Base-by-base conservation (phyloP, 2,888 invertebrate species). In the Apodemia zela region DNA sequence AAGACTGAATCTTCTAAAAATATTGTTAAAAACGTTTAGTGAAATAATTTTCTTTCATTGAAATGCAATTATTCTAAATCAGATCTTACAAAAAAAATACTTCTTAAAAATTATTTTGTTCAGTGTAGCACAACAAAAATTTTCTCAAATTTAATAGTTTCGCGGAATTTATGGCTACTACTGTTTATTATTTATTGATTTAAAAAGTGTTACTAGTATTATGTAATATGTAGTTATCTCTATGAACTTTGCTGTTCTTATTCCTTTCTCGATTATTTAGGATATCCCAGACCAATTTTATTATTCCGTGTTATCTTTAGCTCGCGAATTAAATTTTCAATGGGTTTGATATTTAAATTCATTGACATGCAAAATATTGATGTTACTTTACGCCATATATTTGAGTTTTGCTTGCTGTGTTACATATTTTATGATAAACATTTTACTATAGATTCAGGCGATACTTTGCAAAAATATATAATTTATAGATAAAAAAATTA, bases 1-100 rank as follows among this genome's bases (percentile, higher is more conserved):
- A 54, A 54, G 54, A 54, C 54, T 54, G 54, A 51, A 51, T 25
- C 11, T 42, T 42, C 42, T 49, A 18, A n/a, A 51, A 25, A 13
- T 54, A 21, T 54, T 15, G 54, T 13, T 54, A 11, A 15, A 3
- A 0, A 25, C 21, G 5, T 42, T 42, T 15, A 42, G 15, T 42
- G 42, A 1, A 33, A 7, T 33, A 10, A 33, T 10, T 33, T 10
- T 33, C 33, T 10, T 8, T 10, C 10, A 33, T 8, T 33, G 2
- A 33, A 10, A 33, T 10, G 33, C 10, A 8, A 33, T 33, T 33
- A 33, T 42, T 6, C 6, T 15, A 42, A 42, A n/a, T 6, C 42
- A n/a, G 15, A 42, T 15, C 42, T 42, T 13, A 13, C 38, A 3
- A 0, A 13, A 0, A n/a, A 13, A 13, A 13, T 38, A 13, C 6